These are phyloP conservation scores for Heliconius charithonia DNA, from an alignment of 2,888 invertebrate species.

Conservation along the genomic window DNA sequence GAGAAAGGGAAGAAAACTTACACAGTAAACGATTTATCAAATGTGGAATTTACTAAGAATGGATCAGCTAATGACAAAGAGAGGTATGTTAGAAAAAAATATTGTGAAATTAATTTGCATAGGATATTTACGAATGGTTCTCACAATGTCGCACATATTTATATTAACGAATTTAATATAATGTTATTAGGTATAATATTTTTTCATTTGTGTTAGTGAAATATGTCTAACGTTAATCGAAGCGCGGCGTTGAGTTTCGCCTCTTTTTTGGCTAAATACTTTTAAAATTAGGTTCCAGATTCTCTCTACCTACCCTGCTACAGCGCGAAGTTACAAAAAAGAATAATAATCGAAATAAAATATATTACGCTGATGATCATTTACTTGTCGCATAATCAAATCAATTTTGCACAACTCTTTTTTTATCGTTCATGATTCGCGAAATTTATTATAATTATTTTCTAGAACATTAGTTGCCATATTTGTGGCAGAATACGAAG, in stretches of 20 bases:
- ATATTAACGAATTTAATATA: no score
- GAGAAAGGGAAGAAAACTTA: conserved; percentile 48
- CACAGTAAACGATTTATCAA: conserved; percentile 48
- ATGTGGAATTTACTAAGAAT: conserved; percentile 48
- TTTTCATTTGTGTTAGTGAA: no score
- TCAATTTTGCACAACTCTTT: not conserved
- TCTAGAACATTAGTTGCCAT: not conserved
- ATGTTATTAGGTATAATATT: no score
- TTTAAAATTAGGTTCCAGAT: no score
- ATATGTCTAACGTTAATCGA: not conserved
- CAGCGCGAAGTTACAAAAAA: no score
- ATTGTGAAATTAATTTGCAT: not conserved
- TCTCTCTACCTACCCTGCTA: no score
- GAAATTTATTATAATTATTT: not conserved
- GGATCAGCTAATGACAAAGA: conserved; percentile 44
- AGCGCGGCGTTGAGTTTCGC: no score
- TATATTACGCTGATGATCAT: no score
- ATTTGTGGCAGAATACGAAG: no score
- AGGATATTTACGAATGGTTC: not conserved
- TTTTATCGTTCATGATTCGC: not conserved
- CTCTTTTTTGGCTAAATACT: no score
- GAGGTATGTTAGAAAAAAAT: conserved; percentile 43
- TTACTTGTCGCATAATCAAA: not conserved
- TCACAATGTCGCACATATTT: not conserved
- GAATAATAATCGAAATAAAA: not conserved